A percentile compares a stretch with the other conserved stretches of the same genome.
Conservation (phyloP, 2,888 invertebrate species). For the Drosophila quasianomalipes region DNA sequence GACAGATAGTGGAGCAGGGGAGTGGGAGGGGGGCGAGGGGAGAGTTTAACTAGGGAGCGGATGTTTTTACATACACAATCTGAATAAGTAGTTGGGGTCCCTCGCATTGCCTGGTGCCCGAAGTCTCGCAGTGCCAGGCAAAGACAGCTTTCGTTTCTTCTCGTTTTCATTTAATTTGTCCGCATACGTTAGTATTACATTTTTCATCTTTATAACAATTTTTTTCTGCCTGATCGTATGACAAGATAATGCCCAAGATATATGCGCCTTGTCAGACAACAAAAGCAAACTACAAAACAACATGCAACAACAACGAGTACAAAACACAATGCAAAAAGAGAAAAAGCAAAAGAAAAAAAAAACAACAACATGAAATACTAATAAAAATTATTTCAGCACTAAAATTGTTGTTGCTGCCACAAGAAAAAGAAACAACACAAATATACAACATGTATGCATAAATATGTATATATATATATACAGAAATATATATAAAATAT, state of each 20-base stretch:
- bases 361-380: slow-evolving; percentile 41
- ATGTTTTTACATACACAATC: slow-evolving; percentile 10
- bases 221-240: slow-evolving; percentile 64
- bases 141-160: slow-evolving; percentile 31
- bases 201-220: slow-evolving; percentile 43
- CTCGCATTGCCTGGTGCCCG: neutral
- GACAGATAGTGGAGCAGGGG: neutral
- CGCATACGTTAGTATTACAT: slow-evolving; percentile 35
- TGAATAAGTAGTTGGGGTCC: slow-evolving; percentile 18
- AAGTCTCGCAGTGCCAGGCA: slow-evolving; percentile 8
- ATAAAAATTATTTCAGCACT: slow-evolving; percentile 65
- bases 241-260: slow-evolving; percentile 78
- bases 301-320: slow-evolving; percentile 32
- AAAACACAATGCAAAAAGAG: slow-evolving; percentile 39
- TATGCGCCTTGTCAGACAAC: slow-evolving; percentile 74
- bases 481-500: neutral
- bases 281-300: slow-evolving; percentile 57
- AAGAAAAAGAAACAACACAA: slow-evolving; percentile 28
- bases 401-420: slow-evolving; percentile 39
- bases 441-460: slow-evolving; percentile 8
- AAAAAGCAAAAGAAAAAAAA: slow-evolving; percentile 12
- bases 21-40: no score
- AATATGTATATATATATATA: neutral
- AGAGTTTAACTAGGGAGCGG: neutral
- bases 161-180: slow-evolving; percentile 45